Conservation (phyloP, 2,888 invertebrate species). For the Exephanes ischioxanthus region DNA sequence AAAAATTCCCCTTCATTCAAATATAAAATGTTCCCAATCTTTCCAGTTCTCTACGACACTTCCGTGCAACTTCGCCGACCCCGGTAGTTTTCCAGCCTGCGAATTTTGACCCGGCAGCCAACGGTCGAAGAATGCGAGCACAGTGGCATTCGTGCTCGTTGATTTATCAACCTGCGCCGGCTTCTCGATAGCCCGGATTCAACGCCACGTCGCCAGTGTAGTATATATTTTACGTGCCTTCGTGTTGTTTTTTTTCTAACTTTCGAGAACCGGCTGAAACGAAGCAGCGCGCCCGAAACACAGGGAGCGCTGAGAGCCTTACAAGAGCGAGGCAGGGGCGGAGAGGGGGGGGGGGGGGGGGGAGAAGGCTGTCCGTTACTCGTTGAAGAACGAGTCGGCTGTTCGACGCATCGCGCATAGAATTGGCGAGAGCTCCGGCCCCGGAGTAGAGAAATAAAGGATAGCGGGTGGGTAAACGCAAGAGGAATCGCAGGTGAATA, state of each 20-base stretch:
- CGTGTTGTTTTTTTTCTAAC: conserved; percentile 32
- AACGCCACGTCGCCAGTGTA: conserved; percentile 25
- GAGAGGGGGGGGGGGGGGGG: not conserved
- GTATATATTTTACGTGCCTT: conserved; percentile 29
- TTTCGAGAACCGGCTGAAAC: conserved; percentile 56
- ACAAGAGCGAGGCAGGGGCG: too few relatives aligned
- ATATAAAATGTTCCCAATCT: not conserved
- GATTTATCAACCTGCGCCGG: conserved; percentile 41
- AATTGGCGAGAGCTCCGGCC: conserved; percentile 53
- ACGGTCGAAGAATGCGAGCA: conserved; percentile 14
- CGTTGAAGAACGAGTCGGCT: conserved; percentile 53
- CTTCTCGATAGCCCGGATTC: conserved; percentile 41
- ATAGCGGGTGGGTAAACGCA: conserved; percentile 40
- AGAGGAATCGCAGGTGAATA: conserved; percentile 48
- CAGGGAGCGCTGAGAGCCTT: conserved; percentile 36
- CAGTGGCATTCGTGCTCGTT: conserved; percentile 26
- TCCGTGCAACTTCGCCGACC: not conserved
- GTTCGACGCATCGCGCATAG: conserved; percentile 53
- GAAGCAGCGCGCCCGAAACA: conserved; percentile 37
- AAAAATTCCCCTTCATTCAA: not conserved
- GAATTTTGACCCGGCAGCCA: not conserved
- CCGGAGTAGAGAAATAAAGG: conserved; percentile 53
- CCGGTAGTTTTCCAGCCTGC: not conserved
- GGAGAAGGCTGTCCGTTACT: conserved; percentile 42
- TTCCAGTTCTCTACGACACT: not conserved